Percentiles rank a stretch among this genome's conserved stretches.
Conservation (phyloP, 1,140 invertebrate species). For the Tetragnatha versicolor region DNA sequence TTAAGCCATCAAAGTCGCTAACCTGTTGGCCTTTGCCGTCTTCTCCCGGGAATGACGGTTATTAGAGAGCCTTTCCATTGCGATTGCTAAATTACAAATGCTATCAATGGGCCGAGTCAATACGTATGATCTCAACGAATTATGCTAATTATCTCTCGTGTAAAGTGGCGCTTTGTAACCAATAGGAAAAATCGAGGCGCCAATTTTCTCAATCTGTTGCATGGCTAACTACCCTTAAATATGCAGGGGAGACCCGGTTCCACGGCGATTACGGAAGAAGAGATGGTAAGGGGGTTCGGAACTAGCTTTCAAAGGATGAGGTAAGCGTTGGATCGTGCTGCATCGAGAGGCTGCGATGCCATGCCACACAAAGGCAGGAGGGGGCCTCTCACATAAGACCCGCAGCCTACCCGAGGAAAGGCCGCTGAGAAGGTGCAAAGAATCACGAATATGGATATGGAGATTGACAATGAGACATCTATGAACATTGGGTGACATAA, state of each 20-base stretch:
- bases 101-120: slow-evolving; percentile 42
- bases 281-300: slow-evolving; percentile 18
- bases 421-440: too few species aligned
- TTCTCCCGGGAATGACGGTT: slow-evolving; percentile 32
- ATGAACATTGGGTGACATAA: too few species aligned
- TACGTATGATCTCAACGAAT: slow-evolving; percentile 43
- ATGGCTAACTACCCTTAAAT: slow-evolving; percentile 47
- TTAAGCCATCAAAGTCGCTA: slow-evolving; percentile 9
- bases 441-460: too few species aligned
- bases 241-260: slow-evolving; percentile 39
- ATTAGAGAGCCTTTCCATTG: slow-evolving; percentile 19
- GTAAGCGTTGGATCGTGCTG: slow-evolving; percentile 28
- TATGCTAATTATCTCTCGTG: slow-evolving; percentile 48
- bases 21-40: slow-evolving; percentile 36
- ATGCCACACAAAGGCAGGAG: too few species aligned
- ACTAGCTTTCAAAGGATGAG: slow-evolving; percentile 6
- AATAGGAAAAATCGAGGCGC: slow-evolving; percentile 45
- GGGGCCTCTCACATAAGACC: too few species aligned
- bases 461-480: too few species aligned
- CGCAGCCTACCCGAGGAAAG: too few species aligned
- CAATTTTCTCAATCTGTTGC: slow-evolving; percentile 40
- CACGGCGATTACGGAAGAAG: slow-evolving; percentile 30
- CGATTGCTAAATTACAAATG: slow-evolving; percentile 42
- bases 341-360: neutral
- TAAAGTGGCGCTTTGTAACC: slow-evolving; percentile 33